Evolutionary conservation across 1,140 invertebrate species (phyloP), one percentile per base, ranked within the genome.

Genomic region (Brachionus rubens): DNA sequence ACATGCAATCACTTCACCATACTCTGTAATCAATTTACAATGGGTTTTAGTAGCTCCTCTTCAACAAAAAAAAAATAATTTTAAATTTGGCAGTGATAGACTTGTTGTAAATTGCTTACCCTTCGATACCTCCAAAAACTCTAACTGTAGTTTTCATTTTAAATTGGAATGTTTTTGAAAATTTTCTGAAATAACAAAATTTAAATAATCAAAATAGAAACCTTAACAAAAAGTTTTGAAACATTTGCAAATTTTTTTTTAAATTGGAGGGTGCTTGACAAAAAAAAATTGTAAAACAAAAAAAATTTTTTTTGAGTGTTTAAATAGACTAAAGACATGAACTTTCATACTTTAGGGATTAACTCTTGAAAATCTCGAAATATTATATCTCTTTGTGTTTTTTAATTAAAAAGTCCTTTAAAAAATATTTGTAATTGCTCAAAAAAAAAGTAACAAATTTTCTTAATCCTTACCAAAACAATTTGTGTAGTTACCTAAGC

Each of bases 11-110:
- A 72, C 7, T 3, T 54, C 46, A 40, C 68, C 68, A 48, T 54
- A 50, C 19, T 48, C 50, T 16, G 14, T 54, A n/a, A 50, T 33
- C 21, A 72, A 50, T 36, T 36, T 40, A 33, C 46, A 48, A 19
- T 50, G 24, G 12, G 68, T 72, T 9, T 72, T 72, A 19, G 68
- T 72, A 5, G 30, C 68, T 12, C 68, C 68, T 19, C 68, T 72
- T 0, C 12, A 41, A 33, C 24, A 48, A 21, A 30, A 14, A 50
- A 41, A 30, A 70, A 46, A 46, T 1, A 62, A 62, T 2, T 30
- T 24, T 16, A 10, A 30, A 41, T 43, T 14, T 24, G 2, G 30
- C n/a, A n/a, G n/a, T n/a, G n/a, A n/a, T n/a, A 56, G 28, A 46
- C 21, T 33, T 28, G 16, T 3, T 3, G 2, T 6, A 68, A 70